Base-by-base conservation (phyloP, 2,113 vertebrate genomes). In the Rhegmatorhina hoffmannsi region DNA sequence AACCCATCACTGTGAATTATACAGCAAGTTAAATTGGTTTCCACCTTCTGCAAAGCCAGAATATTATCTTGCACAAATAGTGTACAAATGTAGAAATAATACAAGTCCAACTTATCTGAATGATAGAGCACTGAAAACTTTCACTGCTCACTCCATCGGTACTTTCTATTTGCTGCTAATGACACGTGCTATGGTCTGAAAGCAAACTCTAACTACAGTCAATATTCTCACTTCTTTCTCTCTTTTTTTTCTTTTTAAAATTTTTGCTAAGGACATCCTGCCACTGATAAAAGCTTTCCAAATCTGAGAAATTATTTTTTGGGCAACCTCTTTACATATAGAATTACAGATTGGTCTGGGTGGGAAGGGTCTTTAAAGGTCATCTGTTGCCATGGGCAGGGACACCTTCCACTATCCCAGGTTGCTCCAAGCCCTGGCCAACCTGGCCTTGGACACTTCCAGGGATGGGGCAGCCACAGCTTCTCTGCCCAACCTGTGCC, bases 31-130 rank as follows among this genome's bases (percentile, higher is more conserved):
- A 96, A 97, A 95, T 95, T 97, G 84, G 87, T 95, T 96, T 97
- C 74, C 79, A 83, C 68, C 77, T 95, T 97, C 81, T 76, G 68
- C 77, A 91, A 94, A 88, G 80, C 58, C 73, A 79, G 88, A 95
- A 92, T 88, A 95, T 87, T 96, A 94, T 96, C 93, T 87, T 87
- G 77, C 69, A 94, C 75, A 96, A 97, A 96, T 96, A 97, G 86
- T 96, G 93, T 93, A 97, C 92, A 96, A 96, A 97, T 94, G 78
- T 44, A 96, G 92, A 95, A 95, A 97, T 94, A 96, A 94, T 89
- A 87, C 49, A 68, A 92, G 43, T 66, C 85, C 59, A 84, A 59
- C 66, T 95, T 95, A 78, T 76, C 82, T 78, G 76, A 95, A 88
- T 2, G 49, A 87, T 19, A 75, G 88, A 82, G 63, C 87, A 43